Percentiles rank a stretch among this genome's conserved stretches.
Evolutionary conservation across 2,797 vertebrate genomes (phyloP).

Genomic region (Schizothorax lantsangensis): DNA sequence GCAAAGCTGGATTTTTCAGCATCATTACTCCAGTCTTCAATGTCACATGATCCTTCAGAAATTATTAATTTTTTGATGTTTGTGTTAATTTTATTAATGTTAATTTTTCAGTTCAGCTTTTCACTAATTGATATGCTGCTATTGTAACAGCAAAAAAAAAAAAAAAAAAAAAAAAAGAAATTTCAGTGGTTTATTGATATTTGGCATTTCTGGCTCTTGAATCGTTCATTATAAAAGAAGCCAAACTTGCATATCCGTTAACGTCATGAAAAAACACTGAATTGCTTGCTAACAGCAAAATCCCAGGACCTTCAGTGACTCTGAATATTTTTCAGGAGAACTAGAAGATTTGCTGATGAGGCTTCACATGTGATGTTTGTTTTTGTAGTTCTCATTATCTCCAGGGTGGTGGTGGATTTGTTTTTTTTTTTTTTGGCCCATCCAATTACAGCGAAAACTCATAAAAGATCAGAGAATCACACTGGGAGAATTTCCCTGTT

Average conservation of each 20-base stretch:
- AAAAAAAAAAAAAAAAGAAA: neutral
- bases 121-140: neutral
- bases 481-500: slow-evolving; percentile 37
- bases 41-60: neutral
- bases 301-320: slow-evolving; percentile 1
- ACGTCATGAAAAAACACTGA: neutral
- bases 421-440: neutral
- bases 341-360: slow-evolving; percentile 50
- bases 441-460: slow-evolving; percentile 42
- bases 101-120: neutral
- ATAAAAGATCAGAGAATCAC: slow-evolving; percentile 32
- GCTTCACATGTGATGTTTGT: slow-evolving; percentile 28
- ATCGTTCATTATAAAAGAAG: neutral
- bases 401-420: neutral
- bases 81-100: neutral
- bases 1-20: too few relatives aligned
- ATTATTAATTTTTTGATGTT: neutral
- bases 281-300: neutral
- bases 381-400: slow-evolving; percentile 37
- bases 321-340: slow-evolving; percentile 15
- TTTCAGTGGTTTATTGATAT: neutral
- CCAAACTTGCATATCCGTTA: neutral
- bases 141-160: neutral
- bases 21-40: neutral
- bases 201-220: neutral